Base-by-base conservation (phyloP, 2,113 vertebrate genomes). In the Ranitomeya variabilis region DNA sequence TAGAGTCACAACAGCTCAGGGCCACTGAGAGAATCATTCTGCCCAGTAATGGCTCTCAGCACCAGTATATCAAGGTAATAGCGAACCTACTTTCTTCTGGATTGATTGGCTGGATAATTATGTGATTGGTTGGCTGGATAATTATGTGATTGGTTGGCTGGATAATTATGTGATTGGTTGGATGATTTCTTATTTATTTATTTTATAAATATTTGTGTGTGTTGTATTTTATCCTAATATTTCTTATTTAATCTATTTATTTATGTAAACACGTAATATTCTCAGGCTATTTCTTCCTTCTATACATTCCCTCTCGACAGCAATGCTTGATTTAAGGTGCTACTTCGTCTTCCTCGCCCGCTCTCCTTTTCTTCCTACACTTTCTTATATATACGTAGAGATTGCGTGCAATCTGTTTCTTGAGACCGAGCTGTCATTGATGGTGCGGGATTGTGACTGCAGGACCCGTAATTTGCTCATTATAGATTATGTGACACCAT, bases 401-500 rank as follows among this genome's bases (percentile, higher is more conserved):
- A 52, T 67, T 83, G 37, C 3, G 52, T 83, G 21, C 78, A 60
- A 62, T 86, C 85, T 77, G 55, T 66, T 62, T 73, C 52, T 26
- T 54, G 15, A 31, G 51, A 66, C 85, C 55, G 37, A 74, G 57
- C 85, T 86, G 59, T 64, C 57, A 66, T 45, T 26, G 21, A 26
- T 18, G 21, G 7, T 66, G 54, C 11, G 51, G 31, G 3, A 52
- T 59, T 51, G 31, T 79, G 85, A 79, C 85, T 79, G n/a, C 59
- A 31, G 60, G 60, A n/a, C 74, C 59, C 6, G 52, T 67, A 66
- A 86, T 86, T 86, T 79, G 31, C 60, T 77, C 9, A 7, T n/a
- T 86, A 86, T 86, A 66, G 85, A 86, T 86, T 86, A 86, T 86
- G 31, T 86, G 85, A 80, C 85, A 86, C 71, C 55, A 16, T 86